Evolutionary conservation across 2,888 invertebrate genomes (phyloP), one percentile per base, ranked within the genome.

Genomic region (Apodemia hepburni): DNA sequence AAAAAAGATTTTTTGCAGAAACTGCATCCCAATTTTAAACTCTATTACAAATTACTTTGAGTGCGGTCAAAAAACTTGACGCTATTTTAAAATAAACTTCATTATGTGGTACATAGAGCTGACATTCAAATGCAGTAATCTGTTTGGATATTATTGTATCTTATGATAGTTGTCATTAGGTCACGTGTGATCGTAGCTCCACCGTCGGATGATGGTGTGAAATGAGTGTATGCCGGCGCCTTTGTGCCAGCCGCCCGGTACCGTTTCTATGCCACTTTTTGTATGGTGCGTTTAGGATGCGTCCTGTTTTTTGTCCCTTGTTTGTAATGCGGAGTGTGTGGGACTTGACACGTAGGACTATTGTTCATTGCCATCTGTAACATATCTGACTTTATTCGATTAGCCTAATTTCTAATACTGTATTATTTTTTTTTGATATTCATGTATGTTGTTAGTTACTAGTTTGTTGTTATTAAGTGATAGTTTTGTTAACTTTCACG

Each of bases 291-390:
- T 87, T 89, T 88, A 87, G 86, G 87, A 85, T 80, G 80, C 83
- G 79, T 82, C 83, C 83, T 80, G 42, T 87, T 91, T 88, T 88
- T 89, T 89, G 84, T 87, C 65, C 70, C 70, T 75, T 90, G 85
- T 90, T 89, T 90, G 85, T 90, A 87, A 89, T 88, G 79, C 87
- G 85, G 83, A 87, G 83, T 86, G 90, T 88, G 90, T 87, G 87
- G 87, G 87, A 87, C 88, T 87, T 87, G 88, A 89, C 90, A 89
- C 89, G 89, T 85, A 84, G 81, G 84, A 82, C 85, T 80, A 89
- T 90, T 89, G 88, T 90, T 84, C 81, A 81, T 81, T 79, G 79
- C 82, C 70, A 65, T 71, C 71, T 72, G 72, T 75, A 68, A 67
- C 64, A 70, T 72, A 49, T 73, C 75, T 74, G 69, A 69, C 71